Conservation (phyloP, 2,797 vertebrate species). For the Ammospiza maritima region DNA sequence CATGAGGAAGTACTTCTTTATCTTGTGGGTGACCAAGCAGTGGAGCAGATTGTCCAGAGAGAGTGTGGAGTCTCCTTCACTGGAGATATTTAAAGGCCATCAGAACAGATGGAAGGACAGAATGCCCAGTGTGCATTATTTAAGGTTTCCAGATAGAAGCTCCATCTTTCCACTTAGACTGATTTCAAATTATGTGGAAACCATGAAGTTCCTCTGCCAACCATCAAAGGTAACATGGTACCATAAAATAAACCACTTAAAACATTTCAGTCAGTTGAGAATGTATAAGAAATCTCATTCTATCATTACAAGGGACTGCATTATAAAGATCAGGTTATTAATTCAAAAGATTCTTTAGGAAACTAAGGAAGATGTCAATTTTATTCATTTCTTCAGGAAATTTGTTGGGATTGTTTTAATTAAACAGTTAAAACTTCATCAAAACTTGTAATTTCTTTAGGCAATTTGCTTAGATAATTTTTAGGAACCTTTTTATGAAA, state of each 20-base stretch:
- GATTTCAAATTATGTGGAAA: neutral
- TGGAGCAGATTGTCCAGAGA: neutral
- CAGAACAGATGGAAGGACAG: neutral
- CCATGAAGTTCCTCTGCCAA: neutral
- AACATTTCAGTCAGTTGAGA: neutral
- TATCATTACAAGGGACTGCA: neutral
- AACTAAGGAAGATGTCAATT: neutral
- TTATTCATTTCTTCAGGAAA: neutral
- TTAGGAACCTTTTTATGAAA: neutral
- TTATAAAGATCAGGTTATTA: neutral
- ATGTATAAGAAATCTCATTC: neutral
- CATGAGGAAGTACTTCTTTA: neutral
- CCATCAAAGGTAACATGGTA: neutral
- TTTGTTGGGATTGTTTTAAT: neutral
- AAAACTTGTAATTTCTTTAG: neutral
- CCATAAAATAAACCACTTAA: neutral
- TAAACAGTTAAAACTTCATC: neutral
- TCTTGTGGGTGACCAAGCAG: neutral
- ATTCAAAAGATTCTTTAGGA: neutral
- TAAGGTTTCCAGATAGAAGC: neutral
- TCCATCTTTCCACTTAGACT: rapidly evolving
- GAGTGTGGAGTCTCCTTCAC: neutral
- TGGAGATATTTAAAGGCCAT: neutral
- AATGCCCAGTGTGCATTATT: neutral
- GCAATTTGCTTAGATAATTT: neutral